Base-by-base conservation (phyloP, 2,797 vertebrate species). In the Fistularia commersonii region DNA sequence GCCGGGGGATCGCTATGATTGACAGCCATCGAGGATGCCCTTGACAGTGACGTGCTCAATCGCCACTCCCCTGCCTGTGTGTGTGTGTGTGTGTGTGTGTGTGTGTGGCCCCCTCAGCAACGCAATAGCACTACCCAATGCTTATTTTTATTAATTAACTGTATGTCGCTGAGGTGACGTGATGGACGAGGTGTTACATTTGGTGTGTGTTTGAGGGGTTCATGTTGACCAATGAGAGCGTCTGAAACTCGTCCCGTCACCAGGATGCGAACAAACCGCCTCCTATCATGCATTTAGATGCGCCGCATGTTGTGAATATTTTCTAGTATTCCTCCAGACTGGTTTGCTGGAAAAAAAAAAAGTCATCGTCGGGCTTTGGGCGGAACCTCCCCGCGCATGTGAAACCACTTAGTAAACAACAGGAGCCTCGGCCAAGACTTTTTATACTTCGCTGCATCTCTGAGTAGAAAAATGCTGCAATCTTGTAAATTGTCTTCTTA, bases 141-240 rank as follows among this genome's bases (percentile, higher is more conserved):
- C 54, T 72, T 83, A 52, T 83, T 79, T 82, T 83, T 68, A 82
- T 85, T 83, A 79, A 54, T 61, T 77, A 85, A 85, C 88, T 85
- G 74, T 53, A 76, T 76, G 75, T 68, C 74, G 81, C 65, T 79
- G 83, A 79, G 73, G 54, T 63, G 74, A 67, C 10, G 8, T 80
- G 74, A 84, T 76, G 70, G 71, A 80, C 52, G 72, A 46, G 33
- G 43, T 57, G 78, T 74, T 82, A 77, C 77, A 83, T 76, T 74
- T 62, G 51, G 64, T 69, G 13, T 37, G 33, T 8, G 42, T 38
- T 2, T 41, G 55, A 56, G 74, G 62, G 23, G 38, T 33, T 48
- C 3, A 6, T 54, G 66, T 60, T 52, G 56, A 64, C 64, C 57
- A 31, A 41, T 42, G 15, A 15, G 45, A 67, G 23, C 23, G 4